Conservation (phyloP, 1,140 invertebrate genomes). For the Lepidurus couesii region DNA sequence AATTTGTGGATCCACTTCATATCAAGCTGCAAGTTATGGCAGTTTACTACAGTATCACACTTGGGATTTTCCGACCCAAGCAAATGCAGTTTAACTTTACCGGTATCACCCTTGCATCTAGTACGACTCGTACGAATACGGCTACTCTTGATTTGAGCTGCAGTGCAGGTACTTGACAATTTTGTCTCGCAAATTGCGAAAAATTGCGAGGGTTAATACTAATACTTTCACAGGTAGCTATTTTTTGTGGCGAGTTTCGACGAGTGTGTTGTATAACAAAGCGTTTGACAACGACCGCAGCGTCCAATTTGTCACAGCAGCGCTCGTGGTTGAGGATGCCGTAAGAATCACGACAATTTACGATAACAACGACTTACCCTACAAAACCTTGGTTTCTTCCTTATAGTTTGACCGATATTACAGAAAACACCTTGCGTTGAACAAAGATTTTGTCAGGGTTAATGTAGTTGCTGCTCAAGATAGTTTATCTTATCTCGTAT, state of each 20-base stretch:
- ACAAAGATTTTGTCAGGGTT: background rate
- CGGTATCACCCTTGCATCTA: background rate
- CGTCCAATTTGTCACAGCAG: background rate
- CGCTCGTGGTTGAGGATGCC: background rate
- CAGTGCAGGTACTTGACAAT: background rate
- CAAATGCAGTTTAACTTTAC: background rate
- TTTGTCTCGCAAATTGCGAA: background rate
- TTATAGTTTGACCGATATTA: conserved; percentile 8
- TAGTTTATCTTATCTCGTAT: background rate
- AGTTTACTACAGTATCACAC: conserved; percentile 1
- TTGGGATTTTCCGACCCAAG: background rate
- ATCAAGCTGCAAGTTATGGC: background rate
- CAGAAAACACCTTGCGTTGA: background rate
- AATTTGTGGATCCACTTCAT: background rate
- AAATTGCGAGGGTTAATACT: too few species aligned
- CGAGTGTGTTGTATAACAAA: background rate
- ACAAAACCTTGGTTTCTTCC: background rate
- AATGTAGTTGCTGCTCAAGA: background rate
- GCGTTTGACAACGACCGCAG: background rate
- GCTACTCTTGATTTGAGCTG: background rate
- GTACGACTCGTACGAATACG: too few species aligned
- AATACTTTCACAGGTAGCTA: background rate
- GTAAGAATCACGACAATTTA: background rate
- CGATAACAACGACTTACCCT: too few species aligned
- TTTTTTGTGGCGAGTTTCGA: conserved; percentile 2